A percentile compares a stretch with the other conserved stretches of the same genome.
Conservation (phyloP, 2,797 vertebrate species). For the Poeciliopsis gracilis region DNA sequence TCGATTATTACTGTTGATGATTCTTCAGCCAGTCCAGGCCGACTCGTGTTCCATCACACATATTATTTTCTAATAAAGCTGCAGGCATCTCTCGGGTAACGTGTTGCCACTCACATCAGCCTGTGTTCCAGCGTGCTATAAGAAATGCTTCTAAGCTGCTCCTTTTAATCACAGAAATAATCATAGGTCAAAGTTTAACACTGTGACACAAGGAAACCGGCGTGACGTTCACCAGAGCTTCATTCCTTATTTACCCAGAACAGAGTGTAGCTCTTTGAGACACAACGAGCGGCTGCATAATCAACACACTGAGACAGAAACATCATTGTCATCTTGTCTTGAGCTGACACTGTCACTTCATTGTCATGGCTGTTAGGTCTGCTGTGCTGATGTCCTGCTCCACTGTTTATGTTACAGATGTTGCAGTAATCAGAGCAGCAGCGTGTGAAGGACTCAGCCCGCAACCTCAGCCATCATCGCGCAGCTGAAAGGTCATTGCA, state of each 20-base stretch:
- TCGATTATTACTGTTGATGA: slow-evolving; percentile 73
- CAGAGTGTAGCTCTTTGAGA: slow-evolving; percentile 49
- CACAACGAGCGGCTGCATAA: slow-evolving; percentile 59
- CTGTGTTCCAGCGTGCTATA: slow-evolving; percentile 43
- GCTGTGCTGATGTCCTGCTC: slow-evolving; percentile 75
- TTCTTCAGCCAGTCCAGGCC: slow-evolving; percentile 61
- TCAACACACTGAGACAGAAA: slow-evolving; percentile 74
- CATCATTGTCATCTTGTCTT: slow-evolving; percentile 76
- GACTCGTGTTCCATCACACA: slow-evolving; percentile 64
- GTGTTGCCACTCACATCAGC: slow-evolving; percentile 58
- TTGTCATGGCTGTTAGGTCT: slow-evolving; percentile 79
- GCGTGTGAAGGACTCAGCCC: slow-evolving; percentile 79
- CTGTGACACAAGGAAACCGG: slow-evolving; percentile 67
- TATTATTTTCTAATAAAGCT: slow-evolving; percentile 75
- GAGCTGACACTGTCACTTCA: slow-evolving; percentile 78
- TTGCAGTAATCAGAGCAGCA: slow-evolving; percentile 81
- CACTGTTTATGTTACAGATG: slow-evolving; percentile 82
- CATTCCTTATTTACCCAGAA: slow-evolving; percentile 62
- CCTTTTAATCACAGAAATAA: slow-evolving; percentile 70
- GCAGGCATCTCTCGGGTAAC: slow-evolving; percentile 63
- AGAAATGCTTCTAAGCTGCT: slow-evolving; percentile 62
- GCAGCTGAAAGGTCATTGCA: slow-evolving; percentile 80
- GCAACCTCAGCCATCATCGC: slow-evolving; percentile 62
- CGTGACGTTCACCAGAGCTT: slow-evolving; percentile 55
- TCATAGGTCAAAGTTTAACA: slow-evolving; percentile 74